phyloP scores from a whole-genome alignment of 2,888 invertebrate species.

The Acrobeloides nanus region DNA sequence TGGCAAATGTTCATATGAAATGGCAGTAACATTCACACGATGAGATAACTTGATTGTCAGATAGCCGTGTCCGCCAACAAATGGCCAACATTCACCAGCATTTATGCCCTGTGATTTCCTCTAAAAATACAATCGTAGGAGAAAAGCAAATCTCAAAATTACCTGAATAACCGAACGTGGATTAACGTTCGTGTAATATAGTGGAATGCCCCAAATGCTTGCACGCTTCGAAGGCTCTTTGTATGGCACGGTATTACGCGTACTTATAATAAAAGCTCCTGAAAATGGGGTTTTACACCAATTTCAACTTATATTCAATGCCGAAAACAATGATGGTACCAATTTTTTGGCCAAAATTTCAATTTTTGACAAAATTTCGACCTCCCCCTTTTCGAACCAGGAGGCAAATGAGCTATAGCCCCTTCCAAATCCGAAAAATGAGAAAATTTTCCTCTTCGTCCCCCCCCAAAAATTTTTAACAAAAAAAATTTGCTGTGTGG shows the following conservation, averaged over 20 bases:
- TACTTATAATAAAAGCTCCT: slow-evolving; percentile 76
- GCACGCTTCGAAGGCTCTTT: slow-evolving; percentile 59
- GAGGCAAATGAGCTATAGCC: too few species aligned
- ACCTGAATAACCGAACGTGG: slow-evolving; percentile 78
- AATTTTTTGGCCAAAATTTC: too few species aligned
- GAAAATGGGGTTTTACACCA: too few species aligned
- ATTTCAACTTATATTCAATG: too few species aligned
- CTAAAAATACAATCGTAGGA: too few species aligned
- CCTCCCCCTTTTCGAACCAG: too few species aligned
- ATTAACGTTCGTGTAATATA: slow-evolving; percentile 73
- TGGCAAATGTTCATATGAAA: slow-evolving; percentile 85
- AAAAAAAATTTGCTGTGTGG: too few species aligned
- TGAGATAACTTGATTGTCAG: slow-evolving; percentile 68
- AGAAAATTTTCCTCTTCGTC: too few species aligned
- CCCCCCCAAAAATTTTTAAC: too few species aligned
- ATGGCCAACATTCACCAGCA: slow-evolving; percentile 89
- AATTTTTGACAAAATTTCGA: too few species aligned
- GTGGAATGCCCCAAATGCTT: slow-evolving; percentile 76
- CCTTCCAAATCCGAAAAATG: too few species aligned
- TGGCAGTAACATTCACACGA: slow-evolving; percentile 67
- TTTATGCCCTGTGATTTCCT: slow-evolving; percentile 39
- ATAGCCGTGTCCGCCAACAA: slow-evolving; percentile 65
- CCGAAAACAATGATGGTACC: too few species aligned
- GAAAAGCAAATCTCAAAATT: slow-evolving; percentile 8
- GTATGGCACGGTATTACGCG: slow-evolving; percentile 75